Evolutionary conservation across 2,888 invertebrate genomes (phyloP).

Genomic region (Tuberolachnus salignus): DNA sequence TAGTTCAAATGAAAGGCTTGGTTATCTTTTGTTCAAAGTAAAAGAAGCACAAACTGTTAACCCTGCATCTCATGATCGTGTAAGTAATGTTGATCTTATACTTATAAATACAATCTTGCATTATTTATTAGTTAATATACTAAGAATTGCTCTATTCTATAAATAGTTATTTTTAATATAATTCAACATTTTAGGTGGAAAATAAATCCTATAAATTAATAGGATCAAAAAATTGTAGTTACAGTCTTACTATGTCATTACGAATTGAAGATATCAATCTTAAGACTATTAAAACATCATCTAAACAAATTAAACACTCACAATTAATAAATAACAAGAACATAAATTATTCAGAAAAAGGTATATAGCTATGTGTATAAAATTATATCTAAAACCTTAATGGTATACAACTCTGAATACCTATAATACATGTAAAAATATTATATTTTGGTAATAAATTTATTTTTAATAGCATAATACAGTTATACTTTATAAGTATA

Average conservation of each 20-base stretch:
- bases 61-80: conserved; percentile 23
- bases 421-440: too few species aligned
- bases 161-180: background rate
- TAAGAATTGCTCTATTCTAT: too few species aligned
- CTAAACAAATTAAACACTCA: background rate
- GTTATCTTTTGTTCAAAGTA: conserved; percentile 34
- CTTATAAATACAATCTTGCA: too few species aligned
- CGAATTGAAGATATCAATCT: conserved; percentile 34
- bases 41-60: conserved; percentile 39
- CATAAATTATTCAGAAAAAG: background rate
- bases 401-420: too few species aligned
- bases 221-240: conserved; percentile 38
- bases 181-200: conserved; percentile 35
- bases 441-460: too few species aligned
- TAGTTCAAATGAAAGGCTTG: conserved; percentile 16
- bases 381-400: too few species aligned
- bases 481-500: too few species aligned
- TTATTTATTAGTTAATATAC: too few species aligned
- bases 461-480: too few species aligned
- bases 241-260: conserved; percentile 33
- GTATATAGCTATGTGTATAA: background rate
- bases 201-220: conserved; percentile 34
- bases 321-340: conserved; percentile 6
- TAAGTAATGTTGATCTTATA: background rate
- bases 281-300: background rate